These are phyloP conservation scores for Neria commutata DNA, from an alignment of 2,888 invertebrate species.

Conservation along the genomic window DNA sequence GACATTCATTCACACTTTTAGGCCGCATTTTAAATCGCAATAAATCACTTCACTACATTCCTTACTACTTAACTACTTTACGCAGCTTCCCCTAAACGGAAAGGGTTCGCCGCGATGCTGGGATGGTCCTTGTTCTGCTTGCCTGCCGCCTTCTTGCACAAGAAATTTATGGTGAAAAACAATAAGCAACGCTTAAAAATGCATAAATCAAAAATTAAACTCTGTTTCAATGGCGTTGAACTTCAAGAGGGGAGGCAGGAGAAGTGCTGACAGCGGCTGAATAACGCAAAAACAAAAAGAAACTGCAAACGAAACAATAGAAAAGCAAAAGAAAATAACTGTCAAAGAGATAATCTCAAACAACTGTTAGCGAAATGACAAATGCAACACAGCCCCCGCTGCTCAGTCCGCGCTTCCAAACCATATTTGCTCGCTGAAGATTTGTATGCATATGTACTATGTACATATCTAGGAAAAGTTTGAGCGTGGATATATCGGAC, in stretches of 20 bases:
- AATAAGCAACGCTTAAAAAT: slow-evolving; percentile 59
- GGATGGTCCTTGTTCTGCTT: background rate
- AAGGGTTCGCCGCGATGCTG: background rate
- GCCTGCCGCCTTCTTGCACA: slow-evolving; percentile 8
- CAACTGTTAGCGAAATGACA: slow-evolving; percentile 55
- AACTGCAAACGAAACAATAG: slow-evolving; percentile 24
- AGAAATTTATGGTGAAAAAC: slow-evolving; percentile 52
- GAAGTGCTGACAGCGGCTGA: no score
- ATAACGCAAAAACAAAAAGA: no score
- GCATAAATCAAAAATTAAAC: slow-evolving; percentile 51
- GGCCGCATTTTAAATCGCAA: slow-evolving; percentile 10
- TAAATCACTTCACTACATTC: no score
- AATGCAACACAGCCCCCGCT: slow-evolving; percentile 34
- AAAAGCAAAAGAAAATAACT: slow-evolving; percentile 33
- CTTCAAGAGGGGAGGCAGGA: slow-evolving; percentile 11
- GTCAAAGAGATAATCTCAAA: slow-evolving; percentile 57
- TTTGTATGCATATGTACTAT: no score
- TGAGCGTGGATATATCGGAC: background rate
- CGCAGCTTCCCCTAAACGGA: background rate
- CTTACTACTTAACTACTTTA: no score
- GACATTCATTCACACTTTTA: slow-evolving; percentile 11
- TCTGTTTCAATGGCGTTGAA: slow-evolving; percentile 7
- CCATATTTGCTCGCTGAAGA: no score
- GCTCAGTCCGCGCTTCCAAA: no score
- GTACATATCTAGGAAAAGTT: background rate